These are phyloP conservation scores for Drosophila koepferae DNA, from an alignment of 2,888 invertebrate species.

Conservation along the genomic window DNA sequence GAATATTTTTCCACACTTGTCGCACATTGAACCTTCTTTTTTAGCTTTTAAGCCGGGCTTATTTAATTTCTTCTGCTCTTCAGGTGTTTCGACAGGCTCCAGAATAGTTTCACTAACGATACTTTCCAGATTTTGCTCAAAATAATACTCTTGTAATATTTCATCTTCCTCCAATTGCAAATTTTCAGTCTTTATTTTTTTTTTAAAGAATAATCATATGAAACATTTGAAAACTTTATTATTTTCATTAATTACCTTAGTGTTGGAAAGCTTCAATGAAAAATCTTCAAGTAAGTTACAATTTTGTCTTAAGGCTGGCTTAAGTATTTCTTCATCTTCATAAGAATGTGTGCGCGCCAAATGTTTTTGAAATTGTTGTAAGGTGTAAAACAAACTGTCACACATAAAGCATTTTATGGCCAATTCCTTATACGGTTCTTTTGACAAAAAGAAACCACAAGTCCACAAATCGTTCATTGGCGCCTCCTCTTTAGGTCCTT, in stretches of 20 bases:
- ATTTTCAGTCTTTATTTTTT: background rate
- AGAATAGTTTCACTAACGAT: background rate
- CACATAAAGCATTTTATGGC: constrained; percentile 11
- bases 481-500: background rate
- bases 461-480: constrained; percentile 12
- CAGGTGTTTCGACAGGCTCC: background rate
- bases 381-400: background rate
- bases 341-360: background rate
- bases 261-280: background rate
- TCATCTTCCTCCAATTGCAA: background rate
- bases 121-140: background rate
- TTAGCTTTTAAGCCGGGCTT: background rate
- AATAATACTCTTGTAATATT: background rate
- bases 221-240: background rate
- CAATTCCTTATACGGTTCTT: constrained; percentile 2
- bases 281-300: background rate
- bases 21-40: constrained; percentile 3
- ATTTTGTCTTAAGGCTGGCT: background rate
- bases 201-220: background rate
- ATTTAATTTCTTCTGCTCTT: background rate
- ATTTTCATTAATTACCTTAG: constrained; percentile 1
- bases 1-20: constrained; percentile 13
- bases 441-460: constrained; percentile 20
- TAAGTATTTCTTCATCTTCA: background rate
- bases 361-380: constrained; percentile 3